Base-by-base conservation (phyloP, 2,888 invertebrate species). In the Cerastis leucographa region DNA sequence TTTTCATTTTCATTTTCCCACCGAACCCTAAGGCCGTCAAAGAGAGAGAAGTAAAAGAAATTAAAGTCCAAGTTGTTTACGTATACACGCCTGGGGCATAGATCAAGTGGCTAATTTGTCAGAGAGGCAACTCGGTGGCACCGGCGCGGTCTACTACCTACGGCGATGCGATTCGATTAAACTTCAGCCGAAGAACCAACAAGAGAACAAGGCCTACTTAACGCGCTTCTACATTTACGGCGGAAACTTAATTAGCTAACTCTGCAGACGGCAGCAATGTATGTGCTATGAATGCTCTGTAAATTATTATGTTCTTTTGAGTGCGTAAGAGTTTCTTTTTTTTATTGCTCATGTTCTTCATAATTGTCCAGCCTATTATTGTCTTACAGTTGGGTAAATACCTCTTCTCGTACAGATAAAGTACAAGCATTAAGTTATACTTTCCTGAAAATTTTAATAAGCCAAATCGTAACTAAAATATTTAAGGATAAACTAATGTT, bases 81-180 rank as follows among this genome's bases (percentile, higher is more conserved):
- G 90, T 93, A 92, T 89, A 92, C 90, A 89, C 89, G 92, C 92
- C 92, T 89, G 90, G 89, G 91, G 93, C 92, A 90, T 87, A 92
- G 93, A 94, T 94, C 95, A 95, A 95, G 94, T 94, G 94, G 94
- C 92, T 95, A 96, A 96, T 96, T 96, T 96, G 95, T 96, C 95
- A 96, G 89, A 90, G 90, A 93, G 91, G 90, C 92, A 94, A 96
- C 91, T 94, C 92, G 85, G 90, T 85, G 88, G 74, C 79, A 83
- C 84, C 81, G 85, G 88, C 90, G 90, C 89, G 91, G 92, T 91
- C 92, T 92, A 89, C 90, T 89, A 71, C 78, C 81, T 81, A 74
- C 92, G 94, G 90, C 94, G 93, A 90, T 94, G 95, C 95, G 93
- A 96, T 95, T 96, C 96, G 96, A 96, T 96, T 96, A 95, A 96